A percentile compares a stretch with the other conserved stretches of the same genome.
phyloP scores from a whole-genome alignment of 2,888 invertebrate species.

The Yponomeuta cagnagella region DNA sequence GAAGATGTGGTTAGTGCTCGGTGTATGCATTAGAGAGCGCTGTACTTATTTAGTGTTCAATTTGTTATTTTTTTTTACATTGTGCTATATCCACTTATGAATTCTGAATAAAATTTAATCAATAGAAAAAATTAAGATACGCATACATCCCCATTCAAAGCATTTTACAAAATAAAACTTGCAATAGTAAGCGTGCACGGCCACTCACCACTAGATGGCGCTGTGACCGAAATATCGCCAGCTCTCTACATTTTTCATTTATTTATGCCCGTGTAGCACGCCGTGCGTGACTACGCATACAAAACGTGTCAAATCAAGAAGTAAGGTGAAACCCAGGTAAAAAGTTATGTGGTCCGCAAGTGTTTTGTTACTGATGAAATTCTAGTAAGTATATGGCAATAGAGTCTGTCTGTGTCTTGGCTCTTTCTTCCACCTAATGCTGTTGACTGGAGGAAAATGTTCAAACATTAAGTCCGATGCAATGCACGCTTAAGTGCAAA shows the following conservation, averaged over 20 bases:
- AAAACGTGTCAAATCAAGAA: constrained; percentile 30
- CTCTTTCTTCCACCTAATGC: no score
- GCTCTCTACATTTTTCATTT: neutral
- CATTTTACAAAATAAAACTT: no score
- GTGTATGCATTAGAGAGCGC: neutral
- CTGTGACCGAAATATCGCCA: neutral
- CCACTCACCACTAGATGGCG: constrained; percentile 11
- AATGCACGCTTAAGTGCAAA: no score
- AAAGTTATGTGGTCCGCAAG: constrained; percentile 7
- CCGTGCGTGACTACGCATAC: constrained; percentile 27
- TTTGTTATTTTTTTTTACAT: neutral
- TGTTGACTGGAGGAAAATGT: no score
- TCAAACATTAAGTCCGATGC: no score
- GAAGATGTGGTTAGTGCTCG: neutral
- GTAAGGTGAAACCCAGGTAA: constrained; percentile 24
- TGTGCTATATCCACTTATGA: no score
- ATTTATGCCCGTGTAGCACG: constrained; percentile 15
- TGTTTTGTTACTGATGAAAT: neutral
- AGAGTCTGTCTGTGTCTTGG: neutral
- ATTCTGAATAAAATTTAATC: no score
- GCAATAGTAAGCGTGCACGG: no score
- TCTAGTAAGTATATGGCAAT: neutral
- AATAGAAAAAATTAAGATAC: no score
- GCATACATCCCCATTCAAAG: no score
- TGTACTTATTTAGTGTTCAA: neutral